Percentiles rank a stretch among this genome's conserved stretches.
These are phyloP conservation scores for Papilio xuthus DNA, from an alignment of 1,140 invertebrate species.

Conservation along the genomic window DNA sequence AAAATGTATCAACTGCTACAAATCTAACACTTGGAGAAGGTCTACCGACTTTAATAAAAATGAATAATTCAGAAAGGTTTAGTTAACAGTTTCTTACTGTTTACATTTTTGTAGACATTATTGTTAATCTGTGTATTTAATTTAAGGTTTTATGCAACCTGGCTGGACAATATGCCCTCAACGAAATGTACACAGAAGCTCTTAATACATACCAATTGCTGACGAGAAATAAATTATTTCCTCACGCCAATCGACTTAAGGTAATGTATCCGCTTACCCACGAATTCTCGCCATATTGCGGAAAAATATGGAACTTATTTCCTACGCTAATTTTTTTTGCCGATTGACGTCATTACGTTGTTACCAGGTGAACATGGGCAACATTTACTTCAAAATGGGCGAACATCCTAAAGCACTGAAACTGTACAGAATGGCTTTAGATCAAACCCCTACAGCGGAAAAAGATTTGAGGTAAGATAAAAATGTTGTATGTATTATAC, in stretches of 20 bases:
- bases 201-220: constrained; percentile 97
- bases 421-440: constrained; percentile 98
- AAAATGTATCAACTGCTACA: no score
- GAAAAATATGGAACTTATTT: no score
- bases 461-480: constrained; percentile 90
- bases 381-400: constrained; percentile 97
- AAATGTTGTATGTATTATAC: not conserved
- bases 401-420: constrained; percentile 98
- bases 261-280: constrained; percentile 47
- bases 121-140: constrained; percentile 13
- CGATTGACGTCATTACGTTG: not conserved
- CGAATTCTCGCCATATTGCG: no score
- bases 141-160: constrained; percentile 95
- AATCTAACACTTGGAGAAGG: no score
- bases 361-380: constrained; percentile 95
- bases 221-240: constrained; percentile 92
- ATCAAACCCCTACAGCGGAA: constrained; percentile 96
- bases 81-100: no score
- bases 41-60: no score
- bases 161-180: constrained; percentile 95
- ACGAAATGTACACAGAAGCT: constrained; percentile 97
- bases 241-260: constrained; percentile 94
- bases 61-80: no score
- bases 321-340: no score
- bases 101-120: no score